Evolutionary conservation across 2,888 invertebrate species (phyloP), one percentile per base, ranked within the genome.

Genomic region (Hydrotaea cyrtoneurina): DNA sequence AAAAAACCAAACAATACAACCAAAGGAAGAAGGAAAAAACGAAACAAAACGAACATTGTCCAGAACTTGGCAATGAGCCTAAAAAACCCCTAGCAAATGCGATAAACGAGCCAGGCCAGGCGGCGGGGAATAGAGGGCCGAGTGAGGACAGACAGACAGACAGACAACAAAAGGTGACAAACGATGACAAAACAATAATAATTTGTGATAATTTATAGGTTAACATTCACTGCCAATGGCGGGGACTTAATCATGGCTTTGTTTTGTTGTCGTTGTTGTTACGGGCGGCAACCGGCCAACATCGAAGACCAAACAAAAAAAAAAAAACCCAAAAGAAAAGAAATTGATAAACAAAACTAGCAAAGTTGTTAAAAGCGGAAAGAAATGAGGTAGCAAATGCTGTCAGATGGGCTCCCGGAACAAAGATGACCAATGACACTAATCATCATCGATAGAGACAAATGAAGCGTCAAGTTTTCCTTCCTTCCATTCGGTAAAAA

Each of bases 161-260:
- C 39, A 19, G 13, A 19, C 69, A 69, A 23, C 15, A 36, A 73
- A 62, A 83, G 80, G 80, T 84, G 83, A 81, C 80, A 84, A 84
- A 75, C 75, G 64, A 73, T 81, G 80, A 81, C 84, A 81, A 64
- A 81, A 79, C 77, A 81, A 46, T 75, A 84, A 81, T 81, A 76
- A 84, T 78, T 78, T 84, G 55, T 78, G 46, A 57, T 79, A 76
- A 76, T 81, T 84, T 73, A 76, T 81, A 43, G 83, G 26, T 15
- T 26, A 23, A 15, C 5, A 59, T 15, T 26, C 59, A 23, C 64
- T 15, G 23, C n/a, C 66, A 21, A 43, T 46, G 43, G 0, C 19
- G 11, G 8, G n/a, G 31, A 62, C 39, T 39, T 66, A 66, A 66
- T 66, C 66, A 66, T 21, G 17, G 21, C 55, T 55, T 19, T 53